Evolutionary conservation across 2,113 vertebrate species (phyloP).

Genomic region (Leptobrachium ailaonicum): DNA sequence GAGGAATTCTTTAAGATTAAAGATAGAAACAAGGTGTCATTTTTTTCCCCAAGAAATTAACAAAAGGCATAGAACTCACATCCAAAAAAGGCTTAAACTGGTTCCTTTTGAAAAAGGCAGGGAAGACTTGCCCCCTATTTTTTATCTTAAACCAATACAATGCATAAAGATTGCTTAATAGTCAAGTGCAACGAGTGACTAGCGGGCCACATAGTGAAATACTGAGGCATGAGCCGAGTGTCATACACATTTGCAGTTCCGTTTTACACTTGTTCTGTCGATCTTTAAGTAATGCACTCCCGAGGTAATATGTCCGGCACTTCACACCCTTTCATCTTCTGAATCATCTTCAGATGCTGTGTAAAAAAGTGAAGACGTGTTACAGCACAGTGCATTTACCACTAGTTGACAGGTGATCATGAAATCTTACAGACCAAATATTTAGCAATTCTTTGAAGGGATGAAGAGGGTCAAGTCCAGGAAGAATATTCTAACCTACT

Average conservation of each 20-base stretch:
- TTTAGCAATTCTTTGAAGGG: too few species aligned
- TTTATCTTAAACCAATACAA: neutral
- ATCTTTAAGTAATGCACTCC: constrained; percentile 58
- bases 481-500: too few species aligned
- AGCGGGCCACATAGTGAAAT: constrained; percentile 15
- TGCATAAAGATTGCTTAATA: constrained; percentile 2
- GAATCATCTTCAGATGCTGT: constrained; percentile 86
- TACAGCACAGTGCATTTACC: neutral
- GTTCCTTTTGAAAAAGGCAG: neutral
- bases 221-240: constrained; percentile 20
- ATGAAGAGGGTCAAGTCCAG: too few species aligned
- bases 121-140: neutral
- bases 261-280: constrained; percentile 58
- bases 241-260: constrained; percentile 52
- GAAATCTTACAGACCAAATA: too few species aligned
- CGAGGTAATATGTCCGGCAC: constrained; percentile 66
- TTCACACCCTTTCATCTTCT: constrained; percentile 70
- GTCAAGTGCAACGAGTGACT: constrained; percentile 33
- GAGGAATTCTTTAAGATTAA: neutral
- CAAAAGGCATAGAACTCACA: neutral
- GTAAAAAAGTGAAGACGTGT: constrained; percentile 53
- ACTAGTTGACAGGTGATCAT: too few species aligned
- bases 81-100: too few species aligned
- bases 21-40: neutral
- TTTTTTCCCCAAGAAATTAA: neutral